These are phyloP conservation scores for Melolontha melolontha DNA, from an alignment of 2,888 invertebrate genomes.

Conservation along the genomic window DNA sequence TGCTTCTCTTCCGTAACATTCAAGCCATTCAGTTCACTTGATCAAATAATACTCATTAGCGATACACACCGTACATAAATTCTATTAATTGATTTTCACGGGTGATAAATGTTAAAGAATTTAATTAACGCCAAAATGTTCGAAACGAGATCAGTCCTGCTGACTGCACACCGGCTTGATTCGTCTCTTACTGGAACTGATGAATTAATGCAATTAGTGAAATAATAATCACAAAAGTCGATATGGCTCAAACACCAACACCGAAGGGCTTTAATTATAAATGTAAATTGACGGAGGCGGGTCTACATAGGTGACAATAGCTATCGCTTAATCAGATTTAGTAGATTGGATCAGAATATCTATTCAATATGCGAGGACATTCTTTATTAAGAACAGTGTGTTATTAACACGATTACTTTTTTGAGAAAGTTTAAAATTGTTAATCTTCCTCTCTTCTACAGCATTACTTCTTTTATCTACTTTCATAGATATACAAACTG, in stretches of 20 bases:
- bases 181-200: not conserved
- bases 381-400: no score
- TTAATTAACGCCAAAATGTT: conserved; percentile 13
- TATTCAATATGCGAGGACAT: no score
- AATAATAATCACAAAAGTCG: conserved; percentile 7
- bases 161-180: not conserved
- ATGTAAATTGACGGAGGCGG: not conserved
- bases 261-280: not conserved
- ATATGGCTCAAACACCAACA: not conserved
- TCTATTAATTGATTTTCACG: conserved; percentile 12
- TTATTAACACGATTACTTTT: no score
- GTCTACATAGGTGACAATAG: not conserved
- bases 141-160: no score
- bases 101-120: conserved; percentile 12
- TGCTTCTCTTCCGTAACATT: not conserved
- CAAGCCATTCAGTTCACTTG: not conserved
- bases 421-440: no score
- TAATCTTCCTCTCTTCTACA: no score
- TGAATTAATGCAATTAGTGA: conserved; percentile 11
- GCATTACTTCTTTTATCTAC: no score
- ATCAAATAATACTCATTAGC: conserved; percentile 19
- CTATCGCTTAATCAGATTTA: no score
- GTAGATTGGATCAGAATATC: no score
- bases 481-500: no score
- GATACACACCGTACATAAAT: conserved; percentile 6